These are phyloP conservation scores for Macropis europaea DNA, from an alignment of 2,888 invertebrate genomes.

Conservation along the genomic window DNA sequence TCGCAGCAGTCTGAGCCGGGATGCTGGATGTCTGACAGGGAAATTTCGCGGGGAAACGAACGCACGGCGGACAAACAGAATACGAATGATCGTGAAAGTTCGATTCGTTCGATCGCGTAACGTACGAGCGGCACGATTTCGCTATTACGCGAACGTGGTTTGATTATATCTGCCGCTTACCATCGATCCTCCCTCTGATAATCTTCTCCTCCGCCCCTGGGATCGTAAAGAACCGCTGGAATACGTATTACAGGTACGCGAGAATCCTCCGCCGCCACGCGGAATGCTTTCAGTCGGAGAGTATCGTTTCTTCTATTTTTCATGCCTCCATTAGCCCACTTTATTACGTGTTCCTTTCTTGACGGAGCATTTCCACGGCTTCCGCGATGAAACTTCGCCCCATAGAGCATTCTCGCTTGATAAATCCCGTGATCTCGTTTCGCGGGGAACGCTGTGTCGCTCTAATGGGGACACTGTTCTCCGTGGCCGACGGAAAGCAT, in stretches of 20 bases:
- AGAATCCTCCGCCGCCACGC: neutral
- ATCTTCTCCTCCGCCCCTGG: conserved; percentile 28
- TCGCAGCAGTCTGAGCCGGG: too few species aligned
- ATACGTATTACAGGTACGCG: conserved; percentile 18
- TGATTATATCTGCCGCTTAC: conserved; percentile 43
- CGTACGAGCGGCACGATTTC: conserved; percentile 20
- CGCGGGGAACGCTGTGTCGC: too few species aligned
- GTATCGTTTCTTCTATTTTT: neutral
- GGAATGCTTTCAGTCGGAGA: neutral
- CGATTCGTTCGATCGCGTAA: conserved; percentile 20
- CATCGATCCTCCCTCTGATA: conserved; percentile 27
- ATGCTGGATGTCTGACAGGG: too few species aligned
- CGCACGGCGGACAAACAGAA: conserved; percentile 1
- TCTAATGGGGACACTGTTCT: too few species aligned
- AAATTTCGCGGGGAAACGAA: neutral
- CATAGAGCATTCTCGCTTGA: too few species aligned
- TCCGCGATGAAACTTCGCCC: too few species aligned
- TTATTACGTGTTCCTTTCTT: neutral
- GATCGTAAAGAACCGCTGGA: conserved; percentile 15
- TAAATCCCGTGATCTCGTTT: too few species aligned
- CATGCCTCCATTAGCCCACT: neutral
- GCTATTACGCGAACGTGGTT: conserved; percentile 31
- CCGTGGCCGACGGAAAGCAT: too few species aligned
- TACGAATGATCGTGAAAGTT: conserved; percentile 18
- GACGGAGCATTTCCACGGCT: too few species aligned